Evolutionary conservation across 2,113 vertebrate species (phyloP).

Genomic region (Heliornis fulica): DNA sequence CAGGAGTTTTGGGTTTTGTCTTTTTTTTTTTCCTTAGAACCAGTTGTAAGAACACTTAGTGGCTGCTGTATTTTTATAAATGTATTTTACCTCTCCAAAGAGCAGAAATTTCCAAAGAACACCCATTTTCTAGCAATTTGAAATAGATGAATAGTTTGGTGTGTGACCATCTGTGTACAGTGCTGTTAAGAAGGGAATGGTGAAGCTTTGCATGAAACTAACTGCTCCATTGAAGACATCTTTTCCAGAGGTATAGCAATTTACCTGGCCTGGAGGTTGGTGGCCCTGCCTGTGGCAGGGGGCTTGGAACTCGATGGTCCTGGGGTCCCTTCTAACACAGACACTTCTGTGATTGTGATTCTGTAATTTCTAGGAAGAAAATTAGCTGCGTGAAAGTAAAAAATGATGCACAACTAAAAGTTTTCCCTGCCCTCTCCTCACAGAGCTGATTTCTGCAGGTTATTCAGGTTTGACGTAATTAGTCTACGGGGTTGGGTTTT

Average conservation of each 20-base stretch:
- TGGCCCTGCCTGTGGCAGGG: too few relatives aligned
- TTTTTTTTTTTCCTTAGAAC: not conserved
- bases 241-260: not conserved
- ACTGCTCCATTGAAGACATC: not conserved
- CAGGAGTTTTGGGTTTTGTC: too few relatives aligned
- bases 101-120: not conserved
- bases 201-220: not conserved
- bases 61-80: constrained; percentile 15
- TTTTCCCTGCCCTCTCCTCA: not conserved
- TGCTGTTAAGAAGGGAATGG: not conserved
- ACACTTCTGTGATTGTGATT: too few relatives aligned
- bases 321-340: too few relatives aligned
- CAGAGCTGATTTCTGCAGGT: not conserved
- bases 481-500: not conserved
- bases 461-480: not conserved
- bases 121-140: not conserved
- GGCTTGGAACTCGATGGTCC: too few relatives aligned
- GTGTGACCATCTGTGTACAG: not conserved
- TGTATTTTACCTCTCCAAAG: not conserved
- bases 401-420: not conserved
- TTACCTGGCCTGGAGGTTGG: too few relatives aligned
- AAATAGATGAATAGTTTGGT: not conserved
- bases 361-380: not conserved
- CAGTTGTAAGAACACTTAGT: constrained; percentile 32
- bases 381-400: not conserved